A percentile compares a stretch with the other conserved stretches of the same genome.
Evolutionary conservation across 35 echinoderm and acorn worm species (phyloP).

Genomic region (Lytechinus variegatus): DNA sequence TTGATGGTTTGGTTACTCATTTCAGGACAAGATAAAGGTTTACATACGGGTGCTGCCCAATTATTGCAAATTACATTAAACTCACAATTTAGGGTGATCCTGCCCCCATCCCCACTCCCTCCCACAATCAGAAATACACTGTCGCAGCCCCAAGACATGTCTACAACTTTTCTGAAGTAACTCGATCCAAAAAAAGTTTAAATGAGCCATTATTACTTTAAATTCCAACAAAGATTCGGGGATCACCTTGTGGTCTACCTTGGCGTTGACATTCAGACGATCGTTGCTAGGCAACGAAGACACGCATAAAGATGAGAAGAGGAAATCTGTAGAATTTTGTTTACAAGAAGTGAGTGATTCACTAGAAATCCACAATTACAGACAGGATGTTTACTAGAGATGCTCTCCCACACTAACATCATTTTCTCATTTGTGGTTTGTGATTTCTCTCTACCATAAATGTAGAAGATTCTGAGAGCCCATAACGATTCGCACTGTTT

Average conservation of each 20-base stretch:
- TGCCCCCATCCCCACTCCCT: too few relatives aligned
- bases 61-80: too few relatives aligned
- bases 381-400: neutral
- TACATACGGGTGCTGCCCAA: too few relatives aligned
- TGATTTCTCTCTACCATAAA: neutral
- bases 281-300: neutral
- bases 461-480: neutral
- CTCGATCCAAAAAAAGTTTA: neutral
- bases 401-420: neutral
- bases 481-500: too few relatives aligned
- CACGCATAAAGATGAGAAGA: neutral
- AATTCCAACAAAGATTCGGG: neutral
- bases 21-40: too few relatives aligned
- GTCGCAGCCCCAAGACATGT: neutral
- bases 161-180: neutral
- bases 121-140: too few relatives aligned
- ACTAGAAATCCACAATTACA: neutral
- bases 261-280: conserved; percentile 16
- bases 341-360: conserved; percentile 2
- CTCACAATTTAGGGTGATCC: too few relatives aligned
- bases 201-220: neutral
- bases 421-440: conserved; percentile 4
- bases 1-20: too few relatives aligned
- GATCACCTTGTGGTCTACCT: neutral
- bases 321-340: neutral